Evolutionary conservation across 2,888 invertebrate genomes (phyloP), one percentile per base, ranked within the genome.

Genomic region (Poecilus cupreus): DNA sequence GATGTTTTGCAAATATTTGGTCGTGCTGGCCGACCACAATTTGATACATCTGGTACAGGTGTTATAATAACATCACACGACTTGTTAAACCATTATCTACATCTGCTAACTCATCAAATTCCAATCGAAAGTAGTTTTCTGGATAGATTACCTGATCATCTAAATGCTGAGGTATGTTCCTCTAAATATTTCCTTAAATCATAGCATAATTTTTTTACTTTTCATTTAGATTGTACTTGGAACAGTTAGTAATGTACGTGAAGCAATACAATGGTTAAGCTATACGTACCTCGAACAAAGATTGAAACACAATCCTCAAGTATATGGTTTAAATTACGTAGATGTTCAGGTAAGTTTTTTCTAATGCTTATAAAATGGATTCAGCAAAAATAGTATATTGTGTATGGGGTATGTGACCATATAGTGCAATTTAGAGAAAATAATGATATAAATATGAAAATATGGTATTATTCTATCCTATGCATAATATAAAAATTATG

Each of bases 1-100:
- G 99, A 99, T 89, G 99, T 99, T 51, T 91, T 98, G 70, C 98
- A 98, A 91, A 99, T 99, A 86, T 99, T 99, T 90, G 99, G 99
- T 46, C 94, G 99, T 80, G 99, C 99, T 3, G 99, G 99, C 3
- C 93, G 99, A 1, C 99, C 99, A 0, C 99, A 99, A 89, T 99
- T 95, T 89, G 99, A 99, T 88, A 96, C 93, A 0, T 95, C 96
- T 11, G 98, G 99, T 3, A 95, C 97, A 43, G 99, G 98, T 46
- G 95, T 96, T 43, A 99, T 99, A 81, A 97, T 99, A 68, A 99
- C 99, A 0, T 90, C 94, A 0, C 96, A 98, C 87, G 95, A 96
- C 83, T 98, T 98, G 88, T 91, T 99, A 80, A 93, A 96, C 37
- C 97, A 98, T 87, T 99, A 99, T 87, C 91, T 99, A 80, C 96